phyloP scores from a whole-genome alignment of 2,888 invertebrate species.

The Phalera bucephala region DNA sequence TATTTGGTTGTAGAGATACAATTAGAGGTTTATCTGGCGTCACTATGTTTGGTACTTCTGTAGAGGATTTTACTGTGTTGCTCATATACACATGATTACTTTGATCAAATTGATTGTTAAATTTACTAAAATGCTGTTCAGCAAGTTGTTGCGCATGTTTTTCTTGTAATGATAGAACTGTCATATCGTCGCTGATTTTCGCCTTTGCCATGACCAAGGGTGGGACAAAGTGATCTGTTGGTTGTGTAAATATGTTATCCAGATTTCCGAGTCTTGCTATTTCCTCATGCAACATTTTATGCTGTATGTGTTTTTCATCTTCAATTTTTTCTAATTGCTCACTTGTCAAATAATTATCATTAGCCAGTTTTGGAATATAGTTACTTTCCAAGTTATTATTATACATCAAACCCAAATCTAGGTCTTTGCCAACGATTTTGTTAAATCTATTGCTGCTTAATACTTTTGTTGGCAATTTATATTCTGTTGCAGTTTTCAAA shows the following conservation, averaged over 20 bases:
- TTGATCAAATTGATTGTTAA: conserved; percentile 30
- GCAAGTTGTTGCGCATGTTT: conserved; percentile 73
- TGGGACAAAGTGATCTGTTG: conserved; percentile 77
- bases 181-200: conserved; percentile 77
- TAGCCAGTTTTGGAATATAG: conserved; percentile 55
- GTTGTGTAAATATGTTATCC: conserved; percentile 75
- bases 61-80: conserved; percentile 26
- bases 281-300: conserved; percentile 72
- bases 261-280: conserved; percentile 68
- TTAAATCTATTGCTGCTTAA: conserved; percentile 32
- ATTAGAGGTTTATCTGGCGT: conserved; percentile 28
- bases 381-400: conserved; percentile 66
- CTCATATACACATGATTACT: conserved; percentile 22
- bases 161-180: conserved; percentile 72
- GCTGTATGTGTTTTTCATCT: conserved; percentile 65
- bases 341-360: conserved; percentile 47
- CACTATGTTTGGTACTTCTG: conserved; percentile 25
- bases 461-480: conserved; percentile 21
- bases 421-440: conserved; percentile 41
- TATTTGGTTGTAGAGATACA: conserved; percentile 23
- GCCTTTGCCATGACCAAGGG: conserved; percentile 80
- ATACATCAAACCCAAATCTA: conserved; percentile 41
- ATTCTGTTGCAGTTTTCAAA: conserved; percentile 16
- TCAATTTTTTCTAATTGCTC: conserved; percentile 61
- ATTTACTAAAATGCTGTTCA: conserved; percentile 49